A percentile compares a stretch with the other conserved stretches of the same genome.
phyloP scores from a whole-genome alignment of 2,888 invertebrate genomes.

The Eucera pruinosa region DNA sequence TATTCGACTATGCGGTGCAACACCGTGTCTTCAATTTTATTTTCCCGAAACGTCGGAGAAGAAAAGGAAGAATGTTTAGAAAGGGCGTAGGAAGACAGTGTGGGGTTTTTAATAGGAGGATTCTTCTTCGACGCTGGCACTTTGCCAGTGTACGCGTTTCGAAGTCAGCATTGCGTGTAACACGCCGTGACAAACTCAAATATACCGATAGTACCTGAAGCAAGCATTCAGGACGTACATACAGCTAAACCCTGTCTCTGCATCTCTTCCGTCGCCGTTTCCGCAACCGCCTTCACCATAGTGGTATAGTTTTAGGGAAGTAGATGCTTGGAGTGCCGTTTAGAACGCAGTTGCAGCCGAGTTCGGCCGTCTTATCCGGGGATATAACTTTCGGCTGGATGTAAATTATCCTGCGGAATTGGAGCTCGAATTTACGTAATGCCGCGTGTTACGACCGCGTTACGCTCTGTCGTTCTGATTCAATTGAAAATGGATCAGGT shows the following conservation, averaged over 20 bases:
- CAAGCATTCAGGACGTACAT: conserved; percentile 15
- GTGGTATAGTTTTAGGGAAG: conserved; percentile 41
- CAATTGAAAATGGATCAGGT: conserved; percentile 49
- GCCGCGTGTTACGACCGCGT: conserved; percentile 22
- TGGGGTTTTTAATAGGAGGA: conserved; percentile 75
- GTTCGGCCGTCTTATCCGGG: conserved; percentile 54
- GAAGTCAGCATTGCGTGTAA: conserved; percentile 70
- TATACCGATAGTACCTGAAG: conserved; percentile 66
- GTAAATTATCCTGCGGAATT: conserved; percentile 50
- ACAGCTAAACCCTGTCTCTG: conserved; percentile 59
- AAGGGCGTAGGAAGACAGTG: conserved; percentile 74
- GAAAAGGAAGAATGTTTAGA: conserved; percentile 29
- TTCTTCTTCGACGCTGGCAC: conserved; percentile 75
- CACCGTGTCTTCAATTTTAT: conserved; percentile 35
- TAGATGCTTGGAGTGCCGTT: conserved; percentile 48
- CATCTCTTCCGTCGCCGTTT: conserved; percentile 56
- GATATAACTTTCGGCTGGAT: conserved; percentile 51
- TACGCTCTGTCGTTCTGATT: conserved; percentile 28
- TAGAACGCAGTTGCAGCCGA: conserved; percentile 46
- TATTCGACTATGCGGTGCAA: background rate
- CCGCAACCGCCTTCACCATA: conserved; percentile 59
- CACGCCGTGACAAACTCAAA: conserved; percentile 72
- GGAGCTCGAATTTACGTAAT: conserved; percentile 50
- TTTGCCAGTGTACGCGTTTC: conserved; percentile 68
- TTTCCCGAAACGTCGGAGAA: conserved; percentile 20